Conservation (phyloP, 2,113 vertebrate genomes). For the Alethe diademata region DNA sequence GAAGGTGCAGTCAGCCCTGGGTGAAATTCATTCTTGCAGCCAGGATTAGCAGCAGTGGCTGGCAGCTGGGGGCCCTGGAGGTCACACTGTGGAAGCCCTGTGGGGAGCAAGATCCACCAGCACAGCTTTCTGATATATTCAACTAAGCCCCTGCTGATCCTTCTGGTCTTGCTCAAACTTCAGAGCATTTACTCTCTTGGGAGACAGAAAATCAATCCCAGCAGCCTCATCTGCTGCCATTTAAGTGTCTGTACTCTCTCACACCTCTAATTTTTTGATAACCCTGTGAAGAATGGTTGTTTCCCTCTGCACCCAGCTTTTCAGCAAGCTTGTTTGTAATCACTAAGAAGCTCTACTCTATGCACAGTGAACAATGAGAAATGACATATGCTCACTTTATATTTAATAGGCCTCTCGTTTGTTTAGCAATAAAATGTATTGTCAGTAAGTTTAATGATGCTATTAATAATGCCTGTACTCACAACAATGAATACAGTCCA, state of each 20-base stretch:
- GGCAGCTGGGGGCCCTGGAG: background rate
- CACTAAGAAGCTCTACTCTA: background rate
- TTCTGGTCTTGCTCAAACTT: background rate
- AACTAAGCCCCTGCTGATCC: rapidly evolving
- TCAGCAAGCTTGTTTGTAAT: background rate
- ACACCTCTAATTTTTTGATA: background rate
- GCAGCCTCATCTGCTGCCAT: background rate
- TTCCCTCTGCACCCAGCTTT: background rate
- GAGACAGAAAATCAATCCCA: background rate
- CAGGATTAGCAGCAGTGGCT: background rate
- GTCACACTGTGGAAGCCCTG: background rate
- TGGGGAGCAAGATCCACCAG: background rate
- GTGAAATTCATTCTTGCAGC: background rate
- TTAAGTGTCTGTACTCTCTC: background rate
- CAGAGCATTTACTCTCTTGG: background rate
- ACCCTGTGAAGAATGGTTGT: background rate
- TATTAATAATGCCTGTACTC: background rate
- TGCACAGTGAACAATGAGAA: background rate
- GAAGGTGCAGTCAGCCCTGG: background rate
- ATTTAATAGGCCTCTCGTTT: background rate
- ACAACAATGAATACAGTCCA: background rate
- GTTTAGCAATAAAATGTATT: background rate
- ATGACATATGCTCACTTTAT: background rate
- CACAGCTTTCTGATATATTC: background rate
- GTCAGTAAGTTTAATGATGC: background rate